A percentile compares a stretch with the other conserved stretches of the same genome.
phyloP scores from a whole-genome alignment of 2,797 vertebrate species.

The Hybognathus amarus region DNA sequence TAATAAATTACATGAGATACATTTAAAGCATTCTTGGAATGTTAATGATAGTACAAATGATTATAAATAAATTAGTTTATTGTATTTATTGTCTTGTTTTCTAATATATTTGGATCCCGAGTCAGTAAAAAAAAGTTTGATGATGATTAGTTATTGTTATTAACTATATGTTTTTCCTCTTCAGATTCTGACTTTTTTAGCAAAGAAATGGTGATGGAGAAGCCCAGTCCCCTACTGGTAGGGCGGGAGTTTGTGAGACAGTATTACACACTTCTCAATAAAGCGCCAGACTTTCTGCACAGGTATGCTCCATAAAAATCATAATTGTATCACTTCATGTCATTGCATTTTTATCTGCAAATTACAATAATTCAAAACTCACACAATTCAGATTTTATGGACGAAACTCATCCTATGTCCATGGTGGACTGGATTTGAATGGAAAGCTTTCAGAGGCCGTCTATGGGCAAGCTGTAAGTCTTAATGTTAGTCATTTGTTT shows the following conservation, averaged over 20 bases:
- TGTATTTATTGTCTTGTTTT: neutral
- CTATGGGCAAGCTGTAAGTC: conserved; percentile 94
- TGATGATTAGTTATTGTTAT: neutral
- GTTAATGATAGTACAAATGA: neutral
- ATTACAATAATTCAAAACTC: neutral
- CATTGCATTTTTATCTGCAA: neutral
- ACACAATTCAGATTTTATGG: conserved; percentile 90
- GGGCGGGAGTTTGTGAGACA: conserved; percentile 99
- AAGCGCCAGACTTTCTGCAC: conserved; percentile 98
- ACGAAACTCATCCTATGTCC: conserved; percentile 97
- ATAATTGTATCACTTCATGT: neutral
- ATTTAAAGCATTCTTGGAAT: neutral
- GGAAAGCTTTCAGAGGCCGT: conserved; percentile 96
- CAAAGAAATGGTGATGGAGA: conserved; percentile 99
- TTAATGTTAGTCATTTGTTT: neutral
- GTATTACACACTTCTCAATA: conserved; percentile 99
- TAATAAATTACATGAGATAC: conserved; percentile 3
- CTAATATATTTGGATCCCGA: neutral
- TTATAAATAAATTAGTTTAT: neutral
- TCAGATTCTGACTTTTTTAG: conserved; percentile 11
- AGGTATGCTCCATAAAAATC: conserved; percentile 80
- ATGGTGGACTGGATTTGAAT: conserved; percentile 92
- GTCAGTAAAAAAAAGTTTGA: neutral
- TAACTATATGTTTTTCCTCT: neutral
- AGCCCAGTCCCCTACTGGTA: conserved; percentile 95